Conservation (phyloP, 2,113 vertebrate species). For the Buteo buteo region DNA sequence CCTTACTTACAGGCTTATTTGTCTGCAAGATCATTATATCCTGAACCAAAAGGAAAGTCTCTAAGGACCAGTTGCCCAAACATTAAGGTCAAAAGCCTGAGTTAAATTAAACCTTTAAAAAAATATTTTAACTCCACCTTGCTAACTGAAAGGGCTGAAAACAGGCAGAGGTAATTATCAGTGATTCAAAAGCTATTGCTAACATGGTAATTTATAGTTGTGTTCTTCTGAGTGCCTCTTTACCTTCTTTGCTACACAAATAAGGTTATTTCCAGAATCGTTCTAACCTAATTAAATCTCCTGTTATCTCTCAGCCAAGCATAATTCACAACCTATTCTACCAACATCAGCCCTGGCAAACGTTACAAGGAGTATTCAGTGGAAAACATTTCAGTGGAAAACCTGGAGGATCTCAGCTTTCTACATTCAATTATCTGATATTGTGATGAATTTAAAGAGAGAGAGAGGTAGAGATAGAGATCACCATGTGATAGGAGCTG, state of each 20-base stretch:
- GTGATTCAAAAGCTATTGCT: neutral
- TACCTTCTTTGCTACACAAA: slow-evolving; percentile 1
- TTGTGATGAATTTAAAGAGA: neutral
- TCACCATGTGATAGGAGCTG: neutral
- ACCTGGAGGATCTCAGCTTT: neutral
- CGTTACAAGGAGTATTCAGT: neutral
- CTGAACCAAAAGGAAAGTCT: neutral
- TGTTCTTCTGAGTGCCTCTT: neutral
- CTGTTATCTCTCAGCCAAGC: neutral
- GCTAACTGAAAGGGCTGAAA: neutral
- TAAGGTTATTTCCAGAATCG: neutral
- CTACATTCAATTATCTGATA: neutral
- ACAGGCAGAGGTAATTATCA: neutral
- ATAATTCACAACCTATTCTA: neutral
- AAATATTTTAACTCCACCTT: neutral
- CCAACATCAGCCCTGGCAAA: neutral
- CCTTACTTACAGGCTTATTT: neutral
- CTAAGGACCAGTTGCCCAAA: neutral
- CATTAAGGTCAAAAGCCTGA: neutral
- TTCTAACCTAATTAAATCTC: slow-evolving; percentile 3
- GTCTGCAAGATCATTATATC: neutral
- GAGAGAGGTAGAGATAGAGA: neutral
- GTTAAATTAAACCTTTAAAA: neutral
- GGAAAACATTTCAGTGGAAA: neutral
- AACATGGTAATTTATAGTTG: neutral